Evolutionary conservation across 23 tunicate genomes (phyloP), one percentile per base, ranked within the genome.

Genomic region (Halocynthia roretzi): DNA sequence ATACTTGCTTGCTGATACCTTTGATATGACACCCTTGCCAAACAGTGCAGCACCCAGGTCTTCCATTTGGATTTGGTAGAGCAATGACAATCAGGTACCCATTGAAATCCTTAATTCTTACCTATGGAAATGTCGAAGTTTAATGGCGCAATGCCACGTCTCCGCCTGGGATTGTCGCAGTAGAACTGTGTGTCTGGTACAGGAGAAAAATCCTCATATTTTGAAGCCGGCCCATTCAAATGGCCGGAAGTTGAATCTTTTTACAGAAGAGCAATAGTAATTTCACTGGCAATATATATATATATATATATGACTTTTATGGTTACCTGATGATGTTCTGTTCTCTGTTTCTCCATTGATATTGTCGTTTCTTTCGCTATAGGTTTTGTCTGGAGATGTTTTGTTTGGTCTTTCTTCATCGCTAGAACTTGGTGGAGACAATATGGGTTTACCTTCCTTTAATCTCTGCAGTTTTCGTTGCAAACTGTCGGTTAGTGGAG

Each of bases 391-490:
- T 31, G 44, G 44, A 31, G 44, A 31, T 31, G 44, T 31, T 19
- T 74, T 54, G 8, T 74, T 50, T 54, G 55, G 31, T 8, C 56
- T 53, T 18, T 74, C 64, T 48, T 74, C 78, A 54, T 74, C 8
- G n/a, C 56, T 64, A 21, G 95, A 88, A 20, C 84, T 78, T 5
- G 95, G 95, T 55, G 95, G 95, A 9, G 95, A 83, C 58, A 88
- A 83, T 51, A 88, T 83, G 5, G 83, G 95, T 73, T 83, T 88
- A 51, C 95, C 95, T 71, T 83, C 95, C 55, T 83, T 83, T 81
- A 82, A 77, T 49, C 95, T 80, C 61, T 88, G 81, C 44, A 88
- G 58, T 70, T 83, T 88, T n/a, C 80, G 63, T 81, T 66, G 62
- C 51, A 88, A 83, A 23, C 78, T 77, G 8, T 88, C 95, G 19